Base-by-base conservation (phyloP, 2,113 vertebrate species). In the Alaudala cheleensis region DNA sequence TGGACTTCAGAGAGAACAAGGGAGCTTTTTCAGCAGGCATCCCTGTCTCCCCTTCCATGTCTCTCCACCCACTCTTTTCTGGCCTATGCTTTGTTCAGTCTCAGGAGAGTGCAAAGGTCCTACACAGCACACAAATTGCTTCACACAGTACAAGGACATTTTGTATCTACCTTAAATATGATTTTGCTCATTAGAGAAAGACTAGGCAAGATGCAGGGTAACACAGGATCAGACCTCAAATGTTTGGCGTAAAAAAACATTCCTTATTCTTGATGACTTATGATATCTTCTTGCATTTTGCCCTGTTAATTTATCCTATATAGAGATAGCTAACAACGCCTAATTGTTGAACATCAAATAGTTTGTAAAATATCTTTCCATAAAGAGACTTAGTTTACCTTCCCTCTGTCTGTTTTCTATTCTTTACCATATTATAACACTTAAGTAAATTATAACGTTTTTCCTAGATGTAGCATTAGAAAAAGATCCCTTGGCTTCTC, bases 41-140 rank as follows among this genome's bases (percentile, higher is more conserved):
- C 10, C 1, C 0, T 49, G 4, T 17, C 33, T 60, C 20, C 12
- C 13, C 10, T 49, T 20, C 16, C 11, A 20, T 10, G 12, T 20
- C 21, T 67, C 45, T 58, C 29, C 33, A 34, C 8, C 26, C 18
- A 29, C 40, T 90, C 11, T 50, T 53, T 77, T 13, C 19, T 88
- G 6, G 7, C 17, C 17, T 25, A 4, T 31, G 39, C 19, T 58
- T 88, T 65, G 12, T 12, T 49, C 51, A 84, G 56, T 16, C 64
- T 81, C 8, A 2, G 15, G 81, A 23, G 24, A 66, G 5, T 29
- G 6, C 9, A 37, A 80, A 64, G 14, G 6, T 73, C 47, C 24
- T 29, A 11, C 7, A 42, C 1, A 5, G 19, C 14, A 26, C 21
- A 21, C 17, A 28, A 54, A 81, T 21, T 66, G 2, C 29, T 28